These are phyloP conservation scores for Psococerastis gibbosa DNA, from an alignment of 2,888 invertebrate genomes.

Conservation along the genomic window DNA sequence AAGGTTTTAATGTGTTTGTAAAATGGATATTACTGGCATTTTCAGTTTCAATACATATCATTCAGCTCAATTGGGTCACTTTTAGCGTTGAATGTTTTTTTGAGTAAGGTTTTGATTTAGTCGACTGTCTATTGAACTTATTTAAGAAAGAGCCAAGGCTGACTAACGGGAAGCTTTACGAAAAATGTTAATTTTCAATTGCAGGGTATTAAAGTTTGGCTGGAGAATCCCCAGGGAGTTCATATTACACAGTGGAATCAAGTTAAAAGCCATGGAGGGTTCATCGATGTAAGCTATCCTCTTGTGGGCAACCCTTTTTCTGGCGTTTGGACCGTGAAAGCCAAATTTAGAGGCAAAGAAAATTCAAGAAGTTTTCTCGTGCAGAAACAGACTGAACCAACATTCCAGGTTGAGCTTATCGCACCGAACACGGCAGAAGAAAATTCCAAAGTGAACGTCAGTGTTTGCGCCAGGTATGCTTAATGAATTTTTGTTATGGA, in stretches of 20 bases:
- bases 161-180: no score
- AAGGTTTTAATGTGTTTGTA: no score
- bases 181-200: constrained; percentile 17
- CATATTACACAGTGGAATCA: constrained; percentile 43
- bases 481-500: no score
- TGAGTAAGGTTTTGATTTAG: constrained; percentile 1
- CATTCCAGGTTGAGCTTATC: constrained; percentile 36
- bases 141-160: no score
- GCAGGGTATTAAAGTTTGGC: constrained; percentile 42
- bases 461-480: constrained; percentile 36
- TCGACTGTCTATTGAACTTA: no score
- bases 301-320: constrained; percentile 22
- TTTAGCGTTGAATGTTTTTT: background rate
- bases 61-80: constrained; percentile 15
- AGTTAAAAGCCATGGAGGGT: constrained; percentile 36
- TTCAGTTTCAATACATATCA: no score
- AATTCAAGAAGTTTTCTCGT: constrained; percentile 26
- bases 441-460: constrained; percentile 28
- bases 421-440: constrained; percentile 27
- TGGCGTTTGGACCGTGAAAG: constrained; percentile 23
- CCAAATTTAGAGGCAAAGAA: constrained; percentile 17
- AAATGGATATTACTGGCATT: no score
- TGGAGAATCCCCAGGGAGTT: constrained; percentile 43
- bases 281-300: constrained; percentile 35
- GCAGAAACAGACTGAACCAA: constrained; percentile 36